Base-by-base conservation (phyloP, 23 tunicate species). In the Trididemnum miniatum region DNA sequence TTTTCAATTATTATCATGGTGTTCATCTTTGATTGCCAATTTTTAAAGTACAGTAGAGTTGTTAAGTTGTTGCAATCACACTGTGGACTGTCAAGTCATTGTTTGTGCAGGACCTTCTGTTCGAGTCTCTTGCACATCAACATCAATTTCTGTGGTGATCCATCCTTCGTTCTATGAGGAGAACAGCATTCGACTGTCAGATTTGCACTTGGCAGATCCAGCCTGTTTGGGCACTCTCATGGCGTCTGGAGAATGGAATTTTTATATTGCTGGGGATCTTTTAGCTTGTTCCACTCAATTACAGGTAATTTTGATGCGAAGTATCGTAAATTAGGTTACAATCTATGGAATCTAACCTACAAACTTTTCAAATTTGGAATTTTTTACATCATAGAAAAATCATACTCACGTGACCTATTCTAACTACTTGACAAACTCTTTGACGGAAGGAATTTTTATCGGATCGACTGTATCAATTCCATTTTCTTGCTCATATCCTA, bases 401-500 rank as follows among this genome's bases (percentile, higher is more conserved):
- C 69, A 15, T 0, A 88, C 87, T 40, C 94, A 88, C 88, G 78
- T 88, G 32, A 83, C 84, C 5, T 88, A 88, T 71, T 59, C 74
- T 29, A 88, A 88, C 69, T 35, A 34, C 4, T 51, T 88, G 23
- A 83, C 80, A 2, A 88, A 88, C 33, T 18, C 78, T 22, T 83
- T 71, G 35, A 76, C 52, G 20, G 65, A 64, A 3, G 83, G 74
- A 37, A 77, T 72, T 29, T 65, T 60, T 49, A 36, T 78, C 32
- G 94, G 94, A 54, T n/a, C 87, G 1, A 26, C 35, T 9, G 54
- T 88, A 12, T 52, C 83, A 25, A 51, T 88, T 66, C 94, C 94
- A 18, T 88, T 88, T 54, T 77, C 84, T 23, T 88, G 94, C 35
- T 83, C 88, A 0, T 88, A 82, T 35, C 88, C 87, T 20, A 38